Evolutionary conservation across 53 echinoderm and acorn worm genomes (phyloP), one percentile per base, ranked within the genome.

Genomic region (Mesocentrotus franciscanus): DNA sequence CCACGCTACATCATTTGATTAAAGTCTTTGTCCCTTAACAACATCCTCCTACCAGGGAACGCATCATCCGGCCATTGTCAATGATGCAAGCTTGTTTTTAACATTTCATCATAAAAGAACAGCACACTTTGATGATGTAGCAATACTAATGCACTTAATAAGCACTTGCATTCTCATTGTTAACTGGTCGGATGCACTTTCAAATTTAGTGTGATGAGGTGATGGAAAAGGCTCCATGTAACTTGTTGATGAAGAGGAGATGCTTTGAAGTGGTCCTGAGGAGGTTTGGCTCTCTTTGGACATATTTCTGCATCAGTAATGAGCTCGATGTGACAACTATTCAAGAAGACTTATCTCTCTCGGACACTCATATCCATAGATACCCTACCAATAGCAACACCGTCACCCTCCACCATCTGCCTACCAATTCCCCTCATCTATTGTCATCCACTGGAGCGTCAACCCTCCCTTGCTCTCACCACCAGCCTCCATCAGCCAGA

Each of bases 401-500:
- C 27, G 49, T 49, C 29, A 20, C 33, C 90, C 35, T 32, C 90
- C 30, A 91, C 91, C 91, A 91, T 91, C 91, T 91, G 91, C 39
- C 91, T 91, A 91, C 91, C 91, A 91, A 66, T 91, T 66, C 32
- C 91, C 64, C 91, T 91, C 66, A 64, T 91, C 91, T 66, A 64
- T 91, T 91, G 64, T 91, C 39, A 58, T 90, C 57, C 81, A 81
- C 17, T 42, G 36, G 42, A 81, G 81, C 81, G 42, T 42, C 81
- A 36, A 81, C 20, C n/a, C 58, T 87, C 87, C 58, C 58, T 87
- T 15, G 56, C 87, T 87, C 87, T 58, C 87, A 27, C 29, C 56
- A 87, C n/a, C 27, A 27, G 58, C 20, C 87, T 87, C n/a, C 87
- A 87, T 87, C 87, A 87, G 26, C 87, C 58, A 87, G 58, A 87